phyloP scores from a whole-genome alignment of 1,140 invertebrate species.

The Calephelis nemesis region DNA sequence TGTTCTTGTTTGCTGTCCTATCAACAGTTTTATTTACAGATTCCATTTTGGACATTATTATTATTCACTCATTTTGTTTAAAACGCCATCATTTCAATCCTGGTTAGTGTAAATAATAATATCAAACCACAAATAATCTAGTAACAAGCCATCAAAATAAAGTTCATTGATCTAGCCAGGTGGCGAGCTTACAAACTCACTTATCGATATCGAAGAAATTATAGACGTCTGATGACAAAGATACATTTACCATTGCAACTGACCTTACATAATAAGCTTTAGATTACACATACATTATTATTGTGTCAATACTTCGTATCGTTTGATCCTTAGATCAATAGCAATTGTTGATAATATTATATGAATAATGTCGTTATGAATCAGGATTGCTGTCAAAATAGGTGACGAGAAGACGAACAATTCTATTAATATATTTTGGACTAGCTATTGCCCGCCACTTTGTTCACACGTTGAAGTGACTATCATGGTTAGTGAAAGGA shows the following conservation, averaged over 20 bases:
- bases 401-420: not conserved
- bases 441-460: no score
- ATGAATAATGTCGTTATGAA: constrained; percentile 19
- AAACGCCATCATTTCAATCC: no score
- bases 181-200: constrained; percentile 62
- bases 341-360: constrained; percentile 5
- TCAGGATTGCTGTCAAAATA: constrained; percentile 46
- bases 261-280: constrained; percentile 65
- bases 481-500: no score
- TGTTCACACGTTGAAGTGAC: no score
- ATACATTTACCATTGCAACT: constrained; percentile 45
- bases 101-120: no score
- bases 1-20: no score
- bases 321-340: constrained; percentile 15
- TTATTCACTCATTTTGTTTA: no score
- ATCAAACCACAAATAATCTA: not conserved
- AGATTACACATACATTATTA: constrained; percentile 48
- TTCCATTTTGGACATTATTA: no score
- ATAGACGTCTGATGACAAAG: constrained; percentile 52
- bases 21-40: no score
- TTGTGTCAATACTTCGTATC: constrained; percentile 41
- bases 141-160: constrained; percentile 20
- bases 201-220: constrained; percentile 74
- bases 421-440: no score
- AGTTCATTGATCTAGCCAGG: constrained; percentile 63